phyloP scores from a whole-genome alignment of 2,113 vertebrate genomes.

The Nesospiza acunhae region DNA sequence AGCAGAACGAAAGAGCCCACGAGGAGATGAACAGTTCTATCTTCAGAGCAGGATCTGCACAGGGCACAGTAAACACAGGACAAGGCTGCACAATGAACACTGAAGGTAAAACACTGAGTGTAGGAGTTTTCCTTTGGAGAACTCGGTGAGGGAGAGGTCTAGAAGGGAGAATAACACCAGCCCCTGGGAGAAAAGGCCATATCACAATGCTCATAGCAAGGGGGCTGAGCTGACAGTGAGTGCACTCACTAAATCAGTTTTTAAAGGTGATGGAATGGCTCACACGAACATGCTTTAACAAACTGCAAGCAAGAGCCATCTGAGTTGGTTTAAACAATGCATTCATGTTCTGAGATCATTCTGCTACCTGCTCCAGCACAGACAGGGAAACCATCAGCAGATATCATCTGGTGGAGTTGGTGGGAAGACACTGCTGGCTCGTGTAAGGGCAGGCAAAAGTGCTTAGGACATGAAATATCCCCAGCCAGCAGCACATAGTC shows the following conservation, averaged over 20 bases:
- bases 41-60: background rate
- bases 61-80: background rate
- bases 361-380: background rate
- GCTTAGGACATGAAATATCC: background rate
- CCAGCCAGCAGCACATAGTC: background rate
- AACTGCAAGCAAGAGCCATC: background rate
- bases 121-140: slow-evolving; percentile 20
- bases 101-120: background rate
- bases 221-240: background rate
- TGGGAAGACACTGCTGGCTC: background rate
- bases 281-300: background rate
- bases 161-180: background rate
- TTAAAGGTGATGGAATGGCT: background rate
- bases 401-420: accelerated
- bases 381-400: background rate
- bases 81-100: background rate
- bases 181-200: background rate
- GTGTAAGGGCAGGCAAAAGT: background rate
- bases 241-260: background rate
- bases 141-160: background rate
- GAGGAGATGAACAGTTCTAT: background rate
- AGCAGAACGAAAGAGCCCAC: background rate
- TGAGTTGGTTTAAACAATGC: background rate
- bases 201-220: background rate
- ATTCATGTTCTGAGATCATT: background rate